A percentile compares a stretch with the other conserved stretches of the same genome.
These are phyloP conservation scores for Chrysotoxum bicinctum DNA, from an alignment of 2,888 invertebrate genomes.

Conservation along the genomic window DNA sequence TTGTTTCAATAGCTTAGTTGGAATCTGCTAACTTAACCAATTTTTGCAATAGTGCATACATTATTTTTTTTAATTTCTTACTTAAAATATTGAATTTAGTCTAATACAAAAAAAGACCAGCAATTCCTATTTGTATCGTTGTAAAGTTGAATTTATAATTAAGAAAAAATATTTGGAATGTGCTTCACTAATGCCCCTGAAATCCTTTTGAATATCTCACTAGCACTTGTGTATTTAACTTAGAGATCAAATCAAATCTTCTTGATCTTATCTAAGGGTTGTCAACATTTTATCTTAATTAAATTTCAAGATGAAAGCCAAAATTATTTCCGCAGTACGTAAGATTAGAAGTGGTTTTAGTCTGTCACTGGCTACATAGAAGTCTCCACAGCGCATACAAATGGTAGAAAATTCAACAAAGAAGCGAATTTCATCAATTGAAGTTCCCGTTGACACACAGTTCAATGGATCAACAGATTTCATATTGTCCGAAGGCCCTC, in stretches of 20 bases:
- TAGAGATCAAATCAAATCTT: neutral
- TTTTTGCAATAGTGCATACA: no score
- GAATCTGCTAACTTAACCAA: no score
- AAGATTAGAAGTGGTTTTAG: neutral
- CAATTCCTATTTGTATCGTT: no score
- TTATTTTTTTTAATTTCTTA: no score
- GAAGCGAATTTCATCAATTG: slow-evolving; percentile 38
- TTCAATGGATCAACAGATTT: slow-evolving; percentile 79
- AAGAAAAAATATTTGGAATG: no score
- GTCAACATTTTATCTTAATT: neutral
- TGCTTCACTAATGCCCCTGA: neutral
- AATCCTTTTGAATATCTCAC: neutral
- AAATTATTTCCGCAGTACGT: neutral
- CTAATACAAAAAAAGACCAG: no score
- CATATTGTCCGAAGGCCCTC: slow-evolving; percentile 78
- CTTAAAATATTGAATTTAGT: no score
- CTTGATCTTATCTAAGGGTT: neutral
- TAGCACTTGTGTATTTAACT: neutral
- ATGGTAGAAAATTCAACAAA: slow-evolving; percentile 18
- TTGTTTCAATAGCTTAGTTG: no score
- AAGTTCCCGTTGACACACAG: slow-evolving; percentile 77
- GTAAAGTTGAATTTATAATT: no score
- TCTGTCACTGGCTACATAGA: neutral
- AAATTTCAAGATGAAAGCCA: neutral
- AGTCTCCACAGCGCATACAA: neutral